A percentile compares a stretch with the other conserved stretches of the same genome.
phyloP scores from a whole-genome alignment of 2,888 invertebrate genomes.

The Girardia tigrina region DNA sequence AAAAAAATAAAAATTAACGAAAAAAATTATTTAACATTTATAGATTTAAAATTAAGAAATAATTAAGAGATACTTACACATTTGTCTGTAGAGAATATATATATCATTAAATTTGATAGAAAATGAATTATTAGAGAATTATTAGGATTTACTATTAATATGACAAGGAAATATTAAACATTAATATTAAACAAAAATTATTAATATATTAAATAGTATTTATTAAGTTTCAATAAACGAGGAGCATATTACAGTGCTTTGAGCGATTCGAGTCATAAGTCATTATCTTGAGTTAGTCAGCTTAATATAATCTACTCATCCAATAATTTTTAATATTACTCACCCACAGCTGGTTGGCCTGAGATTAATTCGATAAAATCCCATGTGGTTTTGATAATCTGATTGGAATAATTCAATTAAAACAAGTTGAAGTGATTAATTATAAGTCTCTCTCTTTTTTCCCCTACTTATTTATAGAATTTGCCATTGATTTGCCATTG shows the following conservation, averaged over 20 bases:
- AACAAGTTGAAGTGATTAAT: conserved; percentile 23
- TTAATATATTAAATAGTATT: not conserved
- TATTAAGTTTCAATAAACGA: not conserved
- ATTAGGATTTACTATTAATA: not conserved
- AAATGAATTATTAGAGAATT: not conserved
- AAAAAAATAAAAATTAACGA: too few species aligned
- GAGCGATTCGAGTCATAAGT: not conserved
- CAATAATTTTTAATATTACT: conserved; percentile 10
- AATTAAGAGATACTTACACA: not conserved
- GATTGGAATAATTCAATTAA: conserved; percentile 23
- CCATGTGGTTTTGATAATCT: conserved; percentile 23
- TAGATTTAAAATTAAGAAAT: not conserved
- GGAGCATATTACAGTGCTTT: not conserved
- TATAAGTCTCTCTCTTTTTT: not conserved
- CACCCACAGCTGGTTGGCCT: conserved; percentile 2
- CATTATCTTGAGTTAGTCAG: not conserved
- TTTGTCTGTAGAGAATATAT: not conserved
- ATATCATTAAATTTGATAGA: not conserved
- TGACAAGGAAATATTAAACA: too few species aligned
- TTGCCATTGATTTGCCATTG: conserved; percentile 8
- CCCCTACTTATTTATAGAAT: conserved; percentile 4
- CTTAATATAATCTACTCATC: conserved; percentile 16
- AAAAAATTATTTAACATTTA: too few species aligned
- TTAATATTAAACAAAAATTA: not conserved
- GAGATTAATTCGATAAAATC: conserved; percentile 12